Evolutionary conservation across 1,140 invertebrate genomes (phyloP).

Genomic region (honey bee (Apis mellifera)): Amel_HAv3.1 CM009939.2:12219001-12219500

Average conservation of each 20-base stretch:
- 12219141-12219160: too few relatives aligned
- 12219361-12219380: background rate
- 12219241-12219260: too few relatives aligned
- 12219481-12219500: background rate
- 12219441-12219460: background rate
- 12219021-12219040: background rate
- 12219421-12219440: conserved; percentile 18
- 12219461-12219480: conserved; percentile 21
- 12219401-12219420: background rate
- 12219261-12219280: too few relatives aligned
- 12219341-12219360: background rate
- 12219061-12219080: background rate
- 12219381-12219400: background rate
- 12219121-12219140: too few relatives aligned
- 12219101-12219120: too few relatives aligned
- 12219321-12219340: too few relatives aligned
- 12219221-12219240: too few relatives aligned
- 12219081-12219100: background rate
- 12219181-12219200: too few relatives aligned
- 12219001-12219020: background rate
- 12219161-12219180: too few relatives aligned
- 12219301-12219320: too few relatives aligned
- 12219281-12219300: too few relatives aligned
- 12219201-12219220: too few relatives aligned
- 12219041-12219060: background rate